phyloP scores from a whole-genome alignment of 2,888 invertebrate species.

The Hypselothyrea guttata region DNA sequence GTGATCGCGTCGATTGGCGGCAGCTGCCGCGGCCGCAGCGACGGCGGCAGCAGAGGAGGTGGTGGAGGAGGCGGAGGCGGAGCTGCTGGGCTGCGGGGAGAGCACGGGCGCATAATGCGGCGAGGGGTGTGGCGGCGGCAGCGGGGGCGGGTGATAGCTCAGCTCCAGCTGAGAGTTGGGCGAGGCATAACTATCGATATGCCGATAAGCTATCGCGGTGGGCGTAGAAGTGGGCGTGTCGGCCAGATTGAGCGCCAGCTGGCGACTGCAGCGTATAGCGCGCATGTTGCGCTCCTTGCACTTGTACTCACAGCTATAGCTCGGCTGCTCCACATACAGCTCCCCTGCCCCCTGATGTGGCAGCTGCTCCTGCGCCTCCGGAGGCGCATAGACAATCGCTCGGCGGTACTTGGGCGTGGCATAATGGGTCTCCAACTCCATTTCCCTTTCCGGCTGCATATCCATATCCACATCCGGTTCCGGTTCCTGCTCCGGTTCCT shows the following conservation, averaged over 20 bases:
- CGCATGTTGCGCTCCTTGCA: constrained; percentile 79
- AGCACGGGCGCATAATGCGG: constrained; percentile 58
- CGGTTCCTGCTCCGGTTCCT: constrained; percentile 37
- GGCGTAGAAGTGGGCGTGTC: constrained; percentile 60
- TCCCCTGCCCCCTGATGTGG: constrained; percentile 43
- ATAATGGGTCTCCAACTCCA: constrained; percentile 38
- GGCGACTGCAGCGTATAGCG: constrained; percentile 77
- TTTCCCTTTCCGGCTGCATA: constrained; percentile 1
- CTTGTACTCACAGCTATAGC: constrained; percentile 79
- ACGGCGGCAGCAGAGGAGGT: constrained; percentile 61
- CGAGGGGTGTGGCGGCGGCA: constrained; percentile 34
- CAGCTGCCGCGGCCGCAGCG: constrained; percentile 71
- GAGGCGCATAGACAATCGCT: constrained; percentile 61
- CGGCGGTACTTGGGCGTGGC: constrained; percentile 55
- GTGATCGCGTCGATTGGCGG: constrained; percentile 82
- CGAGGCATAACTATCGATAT: constrained; percentile 49
- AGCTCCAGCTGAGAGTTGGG: constrained; percentile 52
- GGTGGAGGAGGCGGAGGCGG: constrained; percentile 54
- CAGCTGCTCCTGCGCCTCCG: constrained; percentile 32
- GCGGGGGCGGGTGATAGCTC: constrained; percentile 23
- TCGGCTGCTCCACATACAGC: constrained; percentile 59
- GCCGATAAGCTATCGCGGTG: constrained; percentile 42
- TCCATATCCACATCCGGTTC: constrained; percentile 45
- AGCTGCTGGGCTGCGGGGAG: constrained; percentile 61
- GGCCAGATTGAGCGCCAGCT: constrained; percentile 72